These are phyloP conservation scores for Alosa alosa DNA, from an alignment of 2,113 vertebrate species.

Conservation along the genomic window DNA sequence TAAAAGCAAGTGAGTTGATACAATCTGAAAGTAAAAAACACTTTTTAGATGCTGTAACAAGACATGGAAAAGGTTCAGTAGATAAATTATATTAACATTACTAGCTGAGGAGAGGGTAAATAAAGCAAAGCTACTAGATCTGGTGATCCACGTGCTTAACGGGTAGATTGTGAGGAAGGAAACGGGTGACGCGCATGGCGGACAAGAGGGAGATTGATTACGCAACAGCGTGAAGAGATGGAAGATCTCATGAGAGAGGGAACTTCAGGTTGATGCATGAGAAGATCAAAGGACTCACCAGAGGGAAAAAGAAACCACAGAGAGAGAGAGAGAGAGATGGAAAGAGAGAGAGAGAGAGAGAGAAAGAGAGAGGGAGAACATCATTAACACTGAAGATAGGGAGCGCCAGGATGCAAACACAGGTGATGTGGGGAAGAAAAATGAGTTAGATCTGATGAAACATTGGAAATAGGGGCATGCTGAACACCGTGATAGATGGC, in stretches of 20 bases:
- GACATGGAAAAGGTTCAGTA: neutral
- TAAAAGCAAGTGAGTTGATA: neutral
- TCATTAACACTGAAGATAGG: neutral
- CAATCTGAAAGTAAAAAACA: neutral
- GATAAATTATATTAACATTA: neutral
- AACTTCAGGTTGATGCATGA: conserved; percentile 1
- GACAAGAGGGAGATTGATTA: conserved; percentile 10
- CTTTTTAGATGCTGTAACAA: neutral
- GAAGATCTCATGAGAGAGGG: conserved; percentile 11
- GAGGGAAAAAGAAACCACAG: neutral
- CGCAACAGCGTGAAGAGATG: neutral
- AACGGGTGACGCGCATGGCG: neutral
- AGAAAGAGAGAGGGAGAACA: neutral
- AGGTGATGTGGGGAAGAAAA: neutral
- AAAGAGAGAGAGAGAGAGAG: neutral
- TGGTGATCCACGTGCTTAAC: too few species aligned
- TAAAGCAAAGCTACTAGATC: neutral
- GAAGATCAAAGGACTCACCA: conserved; percentile 11
- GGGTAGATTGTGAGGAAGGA: neutral
- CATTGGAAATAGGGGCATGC: neutral
- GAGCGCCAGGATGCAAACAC: neutral
- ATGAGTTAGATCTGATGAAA: neutral
- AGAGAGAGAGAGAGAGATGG: neutral
- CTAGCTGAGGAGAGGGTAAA: neutral
- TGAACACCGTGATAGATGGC: neutral